phyloP scores from a whole-genome alignment of 2,797 vertebrate species.

The Chanos chanos region DNA sequence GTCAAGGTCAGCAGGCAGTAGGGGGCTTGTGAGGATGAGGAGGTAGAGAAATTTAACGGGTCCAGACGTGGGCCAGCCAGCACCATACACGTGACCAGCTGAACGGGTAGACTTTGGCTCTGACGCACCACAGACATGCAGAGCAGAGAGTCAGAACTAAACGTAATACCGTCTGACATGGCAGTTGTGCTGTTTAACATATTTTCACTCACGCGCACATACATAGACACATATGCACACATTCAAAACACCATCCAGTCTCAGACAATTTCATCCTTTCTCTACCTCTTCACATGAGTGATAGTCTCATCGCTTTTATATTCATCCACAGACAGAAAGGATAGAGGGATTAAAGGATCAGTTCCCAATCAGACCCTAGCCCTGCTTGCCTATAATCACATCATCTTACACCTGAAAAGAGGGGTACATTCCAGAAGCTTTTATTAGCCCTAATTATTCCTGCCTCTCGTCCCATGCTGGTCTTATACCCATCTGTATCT shows the following conservation, averaged over 20 bases:
- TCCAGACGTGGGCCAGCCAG: no score
- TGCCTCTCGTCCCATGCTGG: constrained; percentile 62
- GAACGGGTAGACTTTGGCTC: no score
- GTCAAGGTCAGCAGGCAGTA: no score
- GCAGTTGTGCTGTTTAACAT: no score
- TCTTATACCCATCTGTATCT: constrained; percentile 46
- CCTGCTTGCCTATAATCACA: constrained; percentile 72
- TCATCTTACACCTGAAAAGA: constrained; percentile 77
- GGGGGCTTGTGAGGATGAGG: no score
- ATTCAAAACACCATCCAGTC: constrained; percentile 2
- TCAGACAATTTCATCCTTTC: constrained; percentile 36
- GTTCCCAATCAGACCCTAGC: constrained; percentile 70
- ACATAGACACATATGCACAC: not conserved
- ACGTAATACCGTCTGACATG: no score
- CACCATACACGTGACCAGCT: no score
- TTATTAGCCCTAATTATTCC: constrained; percentile 80
- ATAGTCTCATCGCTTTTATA: constrained; percentile 28
- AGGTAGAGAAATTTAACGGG: no score
- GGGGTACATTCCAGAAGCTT: constrained; percentile 77
- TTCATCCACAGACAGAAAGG: constrained; percentile 49
- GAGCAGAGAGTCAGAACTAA: no score
- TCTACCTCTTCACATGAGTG: constrained; percentile 30
- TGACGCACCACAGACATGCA: no score
- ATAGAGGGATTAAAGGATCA: constrained; percentile 76
- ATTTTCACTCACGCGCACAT: not conserved